Evolutionary conservation across 64 coral and sea anemone species (phyloP), one percentile per base, ranked within the genome.

Genomic region (Montipora efflorescens): DNA sequence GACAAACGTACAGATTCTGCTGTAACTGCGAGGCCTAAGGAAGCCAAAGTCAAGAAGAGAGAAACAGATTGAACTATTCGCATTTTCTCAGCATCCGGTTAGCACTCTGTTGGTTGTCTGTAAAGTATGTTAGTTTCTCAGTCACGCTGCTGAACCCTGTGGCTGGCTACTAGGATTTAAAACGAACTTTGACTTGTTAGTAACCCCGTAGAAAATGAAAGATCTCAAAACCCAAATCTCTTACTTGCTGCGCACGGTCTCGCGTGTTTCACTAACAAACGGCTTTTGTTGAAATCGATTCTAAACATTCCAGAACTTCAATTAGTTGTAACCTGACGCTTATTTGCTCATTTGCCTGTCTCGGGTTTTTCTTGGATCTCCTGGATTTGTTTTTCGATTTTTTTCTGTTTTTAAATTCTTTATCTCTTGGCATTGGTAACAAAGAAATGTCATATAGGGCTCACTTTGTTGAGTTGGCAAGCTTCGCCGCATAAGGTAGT

Each of bases 1-100:
- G 3, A 21, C 2, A 25, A 13, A 86, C 82, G 70, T 43, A 86
- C 82, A 62, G 19, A 49, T 71, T 86, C 66, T n/a, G 21, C 46
- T 86, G 66, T 14, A 8, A n/a, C 3, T 71, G 82, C 67, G 49
- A 86, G 36, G 36, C 36, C 36, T 36, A 36, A n/a, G 45, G 16
- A 71, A 49, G 47, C 64, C 82, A 86, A 72, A 86, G 14, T 86
- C 46, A 59, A 86, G 44, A 86, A 50, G 66, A 86, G 19, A 86
- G 46, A 78, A 78, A 49, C 45, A 19, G 76, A 78, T 3, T 50
- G 5, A 48, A 78, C 3, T 48, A 50, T 2, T 50, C 5, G 45
- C 74, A 76, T 4, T 8, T 78, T 48, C 11, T 78, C 47, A 16
- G 13, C 9, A 47, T 78, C 4, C 76, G 76, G 45, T 78, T 46